Base-by-base conservation (phyloP, 2,888 invertebrate species). In the Tenthredo distinguenda region DNA sequence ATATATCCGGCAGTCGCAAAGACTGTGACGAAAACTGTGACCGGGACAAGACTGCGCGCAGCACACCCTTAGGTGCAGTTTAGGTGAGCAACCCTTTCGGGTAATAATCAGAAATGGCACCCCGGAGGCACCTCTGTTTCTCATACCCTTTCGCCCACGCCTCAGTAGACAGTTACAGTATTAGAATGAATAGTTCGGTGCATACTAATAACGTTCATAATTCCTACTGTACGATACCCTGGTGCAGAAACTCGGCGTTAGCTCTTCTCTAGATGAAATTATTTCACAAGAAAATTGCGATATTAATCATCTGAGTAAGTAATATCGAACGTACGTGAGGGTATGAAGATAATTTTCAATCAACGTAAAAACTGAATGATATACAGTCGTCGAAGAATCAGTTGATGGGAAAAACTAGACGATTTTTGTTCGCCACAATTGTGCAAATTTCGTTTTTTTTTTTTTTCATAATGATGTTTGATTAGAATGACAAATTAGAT, bases 51-150 rank as follows among this genome's bases (percentile, higher is more conserved):
- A 83, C 34, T 68, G 68, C 31, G 83, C 31, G 68, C 83, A 83
- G 89, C 91, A 89, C 91, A 92, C 92, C 93, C 93, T 91, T 91
- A 92, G 93, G 93, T 93, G 89, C 91, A 91, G 90, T 93, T 93
- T 88, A 89, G 87, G 87, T 85, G 90, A 86, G 90, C 90, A 93
- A 93, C 93, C 93, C 93, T 93, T 93, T 93, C 90, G 90, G 87
- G 92, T 93, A 93, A 93, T 93, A 93, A 92, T 92, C 92, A 91
- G 88, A 90, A 93, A 93, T 91, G 93, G 91, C 90, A 88, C 93
- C 93, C 93, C 86, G 83, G 93, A 93, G 93, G 89, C 87, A 88
- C 86, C 88, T 58, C 37, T 7, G 62, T 40, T 58, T 62, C 50
- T 50, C 81, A n/a, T 43, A 50, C 81, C 81, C 31, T 62, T 62